These are phyloP conservation scores for Folsomia manolachei DNA, from an alignment of 2,888 invertebrate genomes.

Conservation along the genomic window DNA sequence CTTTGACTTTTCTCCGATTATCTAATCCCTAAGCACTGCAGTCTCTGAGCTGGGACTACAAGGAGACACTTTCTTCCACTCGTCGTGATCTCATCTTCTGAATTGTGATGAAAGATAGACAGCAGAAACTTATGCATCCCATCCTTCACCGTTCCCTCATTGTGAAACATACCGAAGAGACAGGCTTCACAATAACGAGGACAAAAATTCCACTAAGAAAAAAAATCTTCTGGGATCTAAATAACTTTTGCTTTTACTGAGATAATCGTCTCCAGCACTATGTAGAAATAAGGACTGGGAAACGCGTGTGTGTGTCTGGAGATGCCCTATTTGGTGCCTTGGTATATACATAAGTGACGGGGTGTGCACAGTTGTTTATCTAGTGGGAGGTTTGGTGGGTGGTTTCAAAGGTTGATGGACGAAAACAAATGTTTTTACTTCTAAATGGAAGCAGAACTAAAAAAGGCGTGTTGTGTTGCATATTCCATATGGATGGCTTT, in stretches of 20 bases:
- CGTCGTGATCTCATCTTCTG: too few relatives aligned
- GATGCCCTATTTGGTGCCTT: too few relatives aligned
- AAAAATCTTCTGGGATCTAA: neutral
- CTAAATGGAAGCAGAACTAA: neutral
- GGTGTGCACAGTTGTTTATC: too few relatives aligned
- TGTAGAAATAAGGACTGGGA: too few relatives aligned
- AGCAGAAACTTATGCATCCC: too few relatives aligned
- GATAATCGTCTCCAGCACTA: too few relatives aligned
- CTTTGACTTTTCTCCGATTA: neutral
- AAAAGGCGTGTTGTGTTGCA: too few relatives aligned
- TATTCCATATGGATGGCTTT: neutral
- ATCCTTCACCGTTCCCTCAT: neutral
- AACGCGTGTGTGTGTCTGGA: too few relatives aligned
- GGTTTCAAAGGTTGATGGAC: neutral
- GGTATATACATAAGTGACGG: too few relatives aligned
- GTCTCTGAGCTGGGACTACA: neutral
- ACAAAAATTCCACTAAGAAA: neutral
- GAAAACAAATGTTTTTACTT: neutral
- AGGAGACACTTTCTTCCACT: neutral
- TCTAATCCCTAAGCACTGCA: neutral
- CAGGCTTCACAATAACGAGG: neutral
- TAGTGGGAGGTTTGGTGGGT: neutral
- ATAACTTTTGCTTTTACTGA: neutral
- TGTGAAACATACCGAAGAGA: neutral
- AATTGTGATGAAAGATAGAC: neutral